Percentiles rank a stretch among this genome's conserved stretches.
phyloP scores from a whole-genome alignment of 1,140 invertebrate genomes.

The Lethocerus indicus region DNA sequence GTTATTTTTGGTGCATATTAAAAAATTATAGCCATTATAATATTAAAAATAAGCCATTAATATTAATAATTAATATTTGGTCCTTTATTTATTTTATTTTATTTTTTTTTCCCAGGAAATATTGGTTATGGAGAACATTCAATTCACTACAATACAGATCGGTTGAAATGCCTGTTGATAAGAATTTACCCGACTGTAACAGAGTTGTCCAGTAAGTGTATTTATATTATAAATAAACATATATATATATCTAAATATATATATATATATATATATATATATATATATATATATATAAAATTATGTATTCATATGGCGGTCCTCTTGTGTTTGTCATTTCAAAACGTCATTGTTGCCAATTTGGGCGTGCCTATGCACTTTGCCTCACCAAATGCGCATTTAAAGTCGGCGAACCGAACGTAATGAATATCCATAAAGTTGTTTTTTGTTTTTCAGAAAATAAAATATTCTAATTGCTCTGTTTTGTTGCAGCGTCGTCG shows the following conservation, averaged over 20 bases:
- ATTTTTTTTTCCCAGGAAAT: constrained; percentile 35
- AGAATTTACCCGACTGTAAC: background rate
- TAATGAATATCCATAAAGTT: no score
- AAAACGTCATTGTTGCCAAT: no score
- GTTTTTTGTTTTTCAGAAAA: no score
- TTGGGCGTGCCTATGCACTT: no score
- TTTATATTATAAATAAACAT: constrained; percentile 16
- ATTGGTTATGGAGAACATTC: constrained; percentile 67
- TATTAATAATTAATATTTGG: background rate
- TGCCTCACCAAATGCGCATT: no score
- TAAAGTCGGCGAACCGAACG: no score
- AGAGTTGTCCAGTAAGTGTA: constrained; percentile 52
- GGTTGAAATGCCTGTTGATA: constrained; percentile 42
- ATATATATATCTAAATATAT: no score
- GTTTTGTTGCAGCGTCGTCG: constrained; percentile 34
- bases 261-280: no score
- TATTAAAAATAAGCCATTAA: background rate
- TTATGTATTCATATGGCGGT: no score
- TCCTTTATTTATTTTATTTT: constrained; percentile 19
- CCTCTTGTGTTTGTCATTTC: no score
- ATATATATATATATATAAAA: no score
- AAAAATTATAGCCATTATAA: background rate
- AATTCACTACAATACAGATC: constrained; percentile 47
- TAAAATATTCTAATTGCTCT: background rate
- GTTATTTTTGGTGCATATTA: background rate